These are phyloP conservation scores for Tonatia bakeri DNA, from an alignment of 2,113 vertebrate species.

Conservation along the genomic window DNA sequence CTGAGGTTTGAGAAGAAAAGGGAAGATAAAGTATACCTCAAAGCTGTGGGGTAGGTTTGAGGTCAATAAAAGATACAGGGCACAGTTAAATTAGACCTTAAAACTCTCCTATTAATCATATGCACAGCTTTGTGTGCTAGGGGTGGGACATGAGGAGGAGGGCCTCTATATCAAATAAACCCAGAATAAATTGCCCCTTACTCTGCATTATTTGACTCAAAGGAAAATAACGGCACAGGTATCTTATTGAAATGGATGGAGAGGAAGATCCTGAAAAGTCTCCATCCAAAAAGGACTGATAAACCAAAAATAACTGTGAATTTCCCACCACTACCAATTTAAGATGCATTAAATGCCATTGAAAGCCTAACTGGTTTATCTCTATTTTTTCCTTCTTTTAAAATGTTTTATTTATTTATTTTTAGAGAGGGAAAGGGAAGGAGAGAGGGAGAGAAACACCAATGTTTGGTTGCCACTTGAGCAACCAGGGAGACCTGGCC, in stretches of 20 bases:
- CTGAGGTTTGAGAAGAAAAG: not conserved
- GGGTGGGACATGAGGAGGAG: rapidly evolving
- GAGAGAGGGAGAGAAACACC: too few relatives aligned
- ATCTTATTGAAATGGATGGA: not conserved
- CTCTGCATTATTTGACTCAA: not conserved
- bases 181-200: not conserved
- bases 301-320: not conserved
- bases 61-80: not conserved
- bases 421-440: too few relatives aligned
- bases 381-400: not conserved
- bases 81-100: not conserved
- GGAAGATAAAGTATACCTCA: rapidly evolving
- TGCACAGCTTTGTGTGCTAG: too few relatives aligned
- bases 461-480: too few relatives aligned
- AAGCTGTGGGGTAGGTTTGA: not conserved
- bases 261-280: not conserved
- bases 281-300: not conserved
- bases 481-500: too few relatives aligned
- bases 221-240: not conserved
- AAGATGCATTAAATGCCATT: not conserved
- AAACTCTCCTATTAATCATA: not conserved
- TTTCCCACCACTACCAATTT: not conserved
- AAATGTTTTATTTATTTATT: not conserved
- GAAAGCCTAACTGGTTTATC: too few relatives aligned
- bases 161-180: not conserved